Conservation (phyloP, 2,888 invertebrate genomes). For the Polietes domitor region DNA sequence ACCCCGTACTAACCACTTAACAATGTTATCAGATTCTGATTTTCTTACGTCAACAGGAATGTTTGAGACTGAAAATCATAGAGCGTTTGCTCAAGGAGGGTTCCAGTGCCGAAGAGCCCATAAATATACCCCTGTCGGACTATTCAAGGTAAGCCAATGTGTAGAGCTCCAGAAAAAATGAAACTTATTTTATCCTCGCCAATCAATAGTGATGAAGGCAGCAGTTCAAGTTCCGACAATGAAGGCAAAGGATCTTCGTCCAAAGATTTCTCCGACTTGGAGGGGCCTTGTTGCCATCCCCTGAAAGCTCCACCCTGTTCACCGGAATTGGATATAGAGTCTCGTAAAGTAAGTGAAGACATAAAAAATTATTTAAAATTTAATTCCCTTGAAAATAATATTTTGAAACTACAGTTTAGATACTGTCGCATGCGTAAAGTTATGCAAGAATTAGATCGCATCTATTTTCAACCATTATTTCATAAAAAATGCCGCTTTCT, state of each 20-base stretch:
- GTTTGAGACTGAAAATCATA: constrained; percentile 89
- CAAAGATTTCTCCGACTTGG: constrained; percentile 75
- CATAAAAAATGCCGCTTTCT: constrained; percentile 67
- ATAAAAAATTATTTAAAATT: neutral
- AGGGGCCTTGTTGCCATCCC: constrained; percentile 80
- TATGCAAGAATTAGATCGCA: constrained; percentile 76
- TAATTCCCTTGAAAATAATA: neutral
- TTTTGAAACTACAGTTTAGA: constrained; percentile 71
- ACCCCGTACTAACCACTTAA: constrained; percentile 53
- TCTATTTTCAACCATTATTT: constrained; percentile 77
- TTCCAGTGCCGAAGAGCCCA: constrained; percentile 93
- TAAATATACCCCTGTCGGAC: constrained; percentile 92
- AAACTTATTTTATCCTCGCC: neutral
- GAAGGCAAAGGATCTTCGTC: constrained; percentile 81
- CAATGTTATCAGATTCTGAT: constrained; percentile 62
- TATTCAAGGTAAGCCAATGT: constrained; percentile 87
- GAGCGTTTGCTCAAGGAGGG: constrained; percentile 90
- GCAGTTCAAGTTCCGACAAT: constrained; percentile 87
- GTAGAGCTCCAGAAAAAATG: neutral
- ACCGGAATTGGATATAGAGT: constrained; percentile 82
- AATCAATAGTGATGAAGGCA: constrained; percentile 88
- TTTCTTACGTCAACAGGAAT: constrained; percentile 83
- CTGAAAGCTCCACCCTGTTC: constrained; percentile 87
- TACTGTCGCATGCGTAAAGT: constrained; percentile 75
- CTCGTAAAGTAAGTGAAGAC: constrained; percentile 74